Conservation (phyloP, 53 echinoderm and acorn worm species). For the Echinometra lucunter region DNA sequence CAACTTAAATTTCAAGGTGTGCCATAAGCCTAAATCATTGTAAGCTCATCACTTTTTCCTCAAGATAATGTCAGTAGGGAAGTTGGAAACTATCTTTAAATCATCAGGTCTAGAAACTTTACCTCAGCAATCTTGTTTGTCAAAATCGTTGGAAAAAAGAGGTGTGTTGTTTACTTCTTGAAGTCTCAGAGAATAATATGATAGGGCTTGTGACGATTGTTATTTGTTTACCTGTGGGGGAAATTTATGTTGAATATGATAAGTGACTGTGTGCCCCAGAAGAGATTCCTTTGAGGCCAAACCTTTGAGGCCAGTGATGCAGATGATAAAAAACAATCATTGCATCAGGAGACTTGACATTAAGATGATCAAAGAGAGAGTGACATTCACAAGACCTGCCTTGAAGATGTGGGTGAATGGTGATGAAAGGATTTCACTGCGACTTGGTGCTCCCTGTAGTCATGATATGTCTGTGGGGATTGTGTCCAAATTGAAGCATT, state of each 20-base stretch:
- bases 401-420: slow-evolving; percentile 5
- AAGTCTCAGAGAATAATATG: not conserved
- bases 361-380: slow-evolving; percentile 30
- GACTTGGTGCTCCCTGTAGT: not conserved
- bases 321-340: slow-evolving; percentile 8
- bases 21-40: not conserved
- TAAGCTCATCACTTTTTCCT: not conserved
- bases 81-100: not conserved
- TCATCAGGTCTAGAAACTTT: not conserved
- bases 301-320: slow-evolving; percentile 10
- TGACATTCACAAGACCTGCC: not conserved
- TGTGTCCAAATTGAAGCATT: not conserved
- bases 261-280: not conserved
- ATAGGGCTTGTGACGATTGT: not conserved
- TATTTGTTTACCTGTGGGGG: not conserved
- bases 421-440: not conserved
- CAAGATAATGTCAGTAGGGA: not conserved
- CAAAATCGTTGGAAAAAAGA: not conserved
- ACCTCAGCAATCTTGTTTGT: not conserved
- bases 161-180: not conserved
- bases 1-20: not conserved
- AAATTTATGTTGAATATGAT: not conserved
- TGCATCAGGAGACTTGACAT: slow-evolving; percentile 24
- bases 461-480: not conserved
- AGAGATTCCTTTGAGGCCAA: not conserved